Evolutionary conservation across 2,888 invertebrate species (phyloP).

Genomic region (Nomada flava): DNA sequence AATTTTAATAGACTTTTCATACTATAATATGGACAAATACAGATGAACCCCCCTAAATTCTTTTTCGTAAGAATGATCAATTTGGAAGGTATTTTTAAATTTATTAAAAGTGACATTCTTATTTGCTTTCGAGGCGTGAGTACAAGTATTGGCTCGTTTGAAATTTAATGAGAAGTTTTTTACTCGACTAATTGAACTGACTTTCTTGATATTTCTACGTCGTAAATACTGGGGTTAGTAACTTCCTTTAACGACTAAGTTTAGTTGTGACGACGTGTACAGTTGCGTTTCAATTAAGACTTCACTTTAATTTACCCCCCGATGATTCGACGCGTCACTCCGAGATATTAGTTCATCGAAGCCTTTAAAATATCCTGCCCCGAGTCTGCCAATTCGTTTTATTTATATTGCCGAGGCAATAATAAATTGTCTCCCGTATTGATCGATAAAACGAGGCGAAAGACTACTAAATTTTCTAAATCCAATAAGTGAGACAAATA

Average conservation of each 20-base stretch:
- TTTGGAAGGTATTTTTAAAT: too few species aligned
- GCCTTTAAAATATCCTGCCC: constrained; percentile 63
- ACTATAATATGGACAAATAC: too few species aligned
- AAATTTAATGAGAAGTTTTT: not conserved
- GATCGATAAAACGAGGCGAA: constrained; percentile 10
- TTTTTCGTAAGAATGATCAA: too few species aligned
- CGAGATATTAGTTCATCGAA: constrained; percentile 62
- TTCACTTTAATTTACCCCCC: constrained; percentile 78
- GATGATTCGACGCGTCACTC: constrained; percentile 62
- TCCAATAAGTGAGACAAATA: constrained; percentile 10
- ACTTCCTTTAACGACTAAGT: constrained; percentile 29
- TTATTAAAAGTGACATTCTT: too few species aligned
- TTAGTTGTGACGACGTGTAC: constrained; percentile 31
- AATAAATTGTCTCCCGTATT: constrained; percentile 26
- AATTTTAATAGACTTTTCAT: too few species aligned
- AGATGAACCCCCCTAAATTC: too few species aligned
- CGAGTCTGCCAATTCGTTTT: constrained; percentile 33
- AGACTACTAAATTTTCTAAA: not conserved
- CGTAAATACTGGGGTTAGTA: not conserved
- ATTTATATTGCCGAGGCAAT: constrained; percentile 20
- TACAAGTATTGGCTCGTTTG: not conserved
- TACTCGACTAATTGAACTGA: constrained; percentile 2
- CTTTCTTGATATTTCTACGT: constrained; percentile 12
- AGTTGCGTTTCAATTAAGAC: constrained; percentile 70
- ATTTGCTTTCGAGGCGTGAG: not conserved